phyloP scores from a whole-genome alignment of 2,888 invertebrate species.

The Merodon equestris region DNA sequence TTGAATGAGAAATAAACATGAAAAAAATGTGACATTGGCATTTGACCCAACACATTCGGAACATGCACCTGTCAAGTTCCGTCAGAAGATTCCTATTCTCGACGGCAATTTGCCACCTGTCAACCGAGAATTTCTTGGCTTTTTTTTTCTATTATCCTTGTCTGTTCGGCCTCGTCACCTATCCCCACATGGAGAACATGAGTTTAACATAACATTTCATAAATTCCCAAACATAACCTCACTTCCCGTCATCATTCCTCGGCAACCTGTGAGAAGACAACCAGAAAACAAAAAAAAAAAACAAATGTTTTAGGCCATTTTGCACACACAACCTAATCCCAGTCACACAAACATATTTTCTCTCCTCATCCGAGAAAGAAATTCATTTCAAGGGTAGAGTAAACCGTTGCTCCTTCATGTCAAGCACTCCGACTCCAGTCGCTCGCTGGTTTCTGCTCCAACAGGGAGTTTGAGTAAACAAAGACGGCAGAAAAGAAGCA shows the following conservation, averaged over 20 bases:
- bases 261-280: no score
- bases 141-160: slow-evolving; percentile 24
- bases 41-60: slow-evolving; percentile 51
- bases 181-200: not conserved
- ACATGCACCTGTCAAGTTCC: slow-evolving; percentile 48
- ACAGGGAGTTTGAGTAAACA: slow-evolving; percentile 12
- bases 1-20: not conserved
- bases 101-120: slow-evolving; percentile 48
- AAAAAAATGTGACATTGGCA: slow-evolving; percentile 39
- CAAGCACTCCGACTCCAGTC: no score
- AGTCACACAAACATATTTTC: slow-evolving; percentile 43
- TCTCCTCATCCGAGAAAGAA: slow-evolving; percentile 23
- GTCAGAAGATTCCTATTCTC: slow-evolving; percentile 31
- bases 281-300: slow-evolving; percentile 19
- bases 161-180: slow-evolving; percentile 11
- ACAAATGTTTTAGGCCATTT: slow-evolving; percentile 39
- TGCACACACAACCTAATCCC: slow-evolving; percentile 54
- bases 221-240: slow-evolving; percentile 36
- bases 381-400: slow-evolving; percentile 47
- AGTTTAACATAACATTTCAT: slow-evolving; percentile 51
- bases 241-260: not conserved
- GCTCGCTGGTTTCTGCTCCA: not conserved
- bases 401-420: not conserved
- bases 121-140: slow-evolving; percentile 31
- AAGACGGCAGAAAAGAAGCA: not conserved